Percentiles rank a stretch among this genome's conserved stretches.
Conservation (phyloP, 2,888 invertebrate genomes). For the Drosophila emarginata region DNA sequence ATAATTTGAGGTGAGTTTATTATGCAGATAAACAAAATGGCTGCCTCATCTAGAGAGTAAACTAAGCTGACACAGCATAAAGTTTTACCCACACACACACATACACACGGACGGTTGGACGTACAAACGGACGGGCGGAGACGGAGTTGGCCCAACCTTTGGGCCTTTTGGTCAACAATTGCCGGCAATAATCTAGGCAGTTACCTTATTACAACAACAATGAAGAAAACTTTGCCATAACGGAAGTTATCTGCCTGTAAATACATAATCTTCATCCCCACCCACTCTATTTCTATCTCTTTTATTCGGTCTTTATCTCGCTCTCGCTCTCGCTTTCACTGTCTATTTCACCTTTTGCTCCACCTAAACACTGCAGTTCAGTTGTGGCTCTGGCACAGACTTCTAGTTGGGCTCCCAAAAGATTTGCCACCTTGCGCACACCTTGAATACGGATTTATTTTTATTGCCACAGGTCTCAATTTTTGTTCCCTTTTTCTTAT, state of each 20-base stretch:
- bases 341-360: background rate
- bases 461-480: slow-evolving; percentile 59
- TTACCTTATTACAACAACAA: slow-evolving; percentile 67
- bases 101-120: slow-evolving; percentile 3
- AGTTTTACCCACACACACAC: slow-evolving; percentile 44
- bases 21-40: slow-evolving; percentile 76
- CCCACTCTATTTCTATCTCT: slow-evolving; percentile 31
- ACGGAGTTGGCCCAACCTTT: slow-evolving; percentile 23
- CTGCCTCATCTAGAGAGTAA: slow-evolving; percentile 48
- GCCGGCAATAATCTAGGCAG: slow-evolving; percentile 72
- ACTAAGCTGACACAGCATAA: slow-evolving; percentile 64
- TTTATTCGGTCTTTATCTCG: slow-evolving; percentile 2
- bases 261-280: slow-evolving; percentile 67
- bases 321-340: background rate
- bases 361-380: background rate
- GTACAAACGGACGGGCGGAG: background rate
- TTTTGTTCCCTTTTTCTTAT: slow-evolving; percentile 1
- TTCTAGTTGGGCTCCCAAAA: slow-evolving; percentile 41
- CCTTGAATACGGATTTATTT: slow-evolving; percentile 73
- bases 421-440: slow-evolving; percentile 47
- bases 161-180: slow-evolving; percentile 63
- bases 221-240: slow-evolving; percentile 63
- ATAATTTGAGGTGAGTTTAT: slow-evolving; percentile 72
- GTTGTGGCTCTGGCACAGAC: background rate
- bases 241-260: slow-evolving; percentile 74